Evolutionary conservation across 2,797 vertebrate genomes (phyloP).

Genomic region (Epinephelus awoara): DNA sequence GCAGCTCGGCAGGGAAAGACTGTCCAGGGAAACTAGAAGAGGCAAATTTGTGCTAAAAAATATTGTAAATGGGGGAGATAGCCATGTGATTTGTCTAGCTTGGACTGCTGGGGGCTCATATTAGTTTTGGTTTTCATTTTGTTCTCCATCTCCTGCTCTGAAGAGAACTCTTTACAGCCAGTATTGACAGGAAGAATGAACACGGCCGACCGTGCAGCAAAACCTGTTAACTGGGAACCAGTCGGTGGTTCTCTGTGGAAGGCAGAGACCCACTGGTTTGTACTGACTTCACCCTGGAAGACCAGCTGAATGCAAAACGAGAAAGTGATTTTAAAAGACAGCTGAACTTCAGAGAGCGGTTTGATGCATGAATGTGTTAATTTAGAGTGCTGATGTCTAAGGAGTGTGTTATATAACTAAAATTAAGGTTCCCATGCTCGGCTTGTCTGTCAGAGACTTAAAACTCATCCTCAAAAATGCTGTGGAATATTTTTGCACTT

Average conservation of each 20-base stretch:
- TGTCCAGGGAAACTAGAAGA: neutral
- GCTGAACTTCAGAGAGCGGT: slow-evolving; percentile 22
- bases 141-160: neutral
- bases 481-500: slow-evolving; percentile 34
- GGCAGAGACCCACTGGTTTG: neutral
- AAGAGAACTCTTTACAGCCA: neutral
- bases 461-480: slow-evolving; percentile 41
- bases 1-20: neutral
- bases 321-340: slow-evolving; percentile 1
- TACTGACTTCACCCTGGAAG: neutral
- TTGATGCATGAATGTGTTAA: slow-evolving; percentile 39
- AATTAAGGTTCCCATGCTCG: slow-evolving; percentile 36
- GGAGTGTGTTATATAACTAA: slow-evolving; percentile 72
- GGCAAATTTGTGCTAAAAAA: neutral
- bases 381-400: slow-evolving; percentile 44
- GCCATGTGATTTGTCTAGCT: neutral
- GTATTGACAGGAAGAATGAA: neutral
- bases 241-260: neutral
- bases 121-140: slow-evolving; percentile 1
- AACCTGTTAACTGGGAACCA: neutral
- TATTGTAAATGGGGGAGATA: neutral
- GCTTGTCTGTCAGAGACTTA: slow-evolving; percentile 28
- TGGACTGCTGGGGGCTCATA: slow-evolving; percentile 11
- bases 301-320: neutral
- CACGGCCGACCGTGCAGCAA: neutral